Evolutionary conservation across 2,888 invertebrate genomes (phyloP).

Genomic region (Melinaea marsaeus): DNA sequence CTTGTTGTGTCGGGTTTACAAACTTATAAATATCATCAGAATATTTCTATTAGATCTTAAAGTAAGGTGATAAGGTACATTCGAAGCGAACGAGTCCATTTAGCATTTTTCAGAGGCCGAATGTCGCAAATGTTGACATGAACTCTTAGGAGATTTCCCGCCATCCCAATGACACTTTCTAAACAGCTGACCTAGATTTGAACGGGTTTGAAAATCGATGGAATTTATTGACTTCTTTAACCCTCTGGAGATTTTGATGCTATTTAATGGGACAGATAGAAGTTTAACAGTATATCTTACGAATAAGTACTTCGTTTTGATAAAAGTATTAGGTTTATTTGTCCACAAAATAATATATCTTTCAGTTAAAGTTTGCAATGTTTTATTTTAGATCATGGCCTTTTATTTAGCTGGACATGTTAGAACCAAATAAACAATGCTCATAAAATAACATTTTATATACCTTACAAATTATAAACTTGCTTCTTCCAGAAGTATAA

Average conservation of each 20-base stretch:
- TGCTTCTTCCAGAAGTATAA: no score
- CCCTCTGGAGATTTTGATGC: conserved; percentile 1
- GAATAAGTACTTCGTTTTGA: no score
- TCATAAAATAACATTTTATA: no score
- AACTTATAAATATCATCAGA: conserved; percentile 9
- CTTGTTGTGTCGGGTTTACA: conserved; percentile 37
- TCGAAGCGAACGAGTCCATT: conserved; percentile 21
- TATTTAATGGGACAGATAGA: background rate
- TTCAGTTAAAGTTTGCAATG: no score
- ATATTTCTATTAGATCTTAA: conserved; percentile 25
- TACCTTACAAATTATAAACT: no score
- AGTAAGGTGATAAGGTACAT: conserved; percentile 10
- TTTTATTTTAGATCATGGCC: no score
- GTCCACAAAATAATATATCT: no score
- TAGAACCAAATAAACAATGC: no score
- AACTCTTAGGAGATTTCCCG: conserved; percentile 42
- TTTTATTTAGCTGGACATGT: no score
- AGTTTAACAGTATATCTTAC: no score
- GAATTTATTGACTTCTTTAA: conserved; percentile 12
- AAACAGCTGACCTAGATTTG: conserved; percentile 38
- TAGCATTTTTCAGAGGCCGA: conserved; percentile 29
- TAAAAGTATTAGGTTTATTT: no score
- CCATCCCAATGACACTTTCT: conserved; percentile 38
- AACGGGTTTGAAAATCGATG: conserved; percentile 19
- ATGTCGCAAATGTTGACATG: conserved; percentile 43